Base-by-base conservation (phyloP, 2,888 invertebrate species). In the Dryococelus australis region DNA sequence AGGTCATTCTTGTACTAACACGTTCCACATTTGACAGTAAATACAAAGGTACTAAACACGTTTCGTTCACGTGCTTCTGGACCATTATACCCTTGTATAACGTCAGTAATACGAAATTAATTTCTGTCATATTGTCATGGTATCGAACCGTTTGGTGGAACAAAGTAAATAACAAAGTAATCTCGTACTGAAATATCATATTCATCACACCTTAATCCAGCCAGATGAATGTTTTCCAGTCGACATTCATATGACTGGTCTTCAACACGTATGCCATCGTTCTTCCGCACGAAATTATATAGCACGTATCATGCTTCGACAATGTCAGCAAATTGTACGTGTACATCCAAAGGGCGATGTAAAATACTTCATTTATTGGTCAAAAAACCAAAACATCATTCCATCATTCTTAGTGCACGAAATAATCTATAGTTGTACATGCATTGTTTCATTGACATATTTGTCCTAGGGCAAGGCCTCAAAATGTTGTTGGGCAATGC, bases 391-490 rank as follows among this genome's bases (percentile, higher is more conserved):
- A 35, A 35, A 35, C 35, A 1, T 3, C 35, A 35, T 35, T 35
- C 35, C 35, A 35, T 4, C 35, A 35, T 35, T 35, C 35, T 35
- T 35, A 1, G 35, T 35, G 35, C 35, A 35, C 80, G 80, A 20
- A 1, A 80, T 80, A 80, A 16, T 80, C 80, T 80, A 20, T 85
- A 85, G 53, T 85, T 85, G 85, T 5, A 51, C 85, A 53, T 43
- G 28, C 85, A 10, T 85, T 85, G n/a, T 51, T 85, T 85, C 27
- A 16, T 85, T 16, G 85, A 85, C n/a, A 85, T 0, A 10, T 85
- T 24, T 51, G 2, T 51, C 28, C 26, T 43, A 43, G 0, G 28
- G 53, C 0, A 53, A 26, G 27, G 85, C 28, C 85, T 85, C n/a
- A 85, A 9, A 43, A 85, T 24, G 53, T 85, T 24, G 9, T 85